Evolutionary conservation across 2,888 invertebrate genomes (phyloP), one percentile per base, ranked within the genome.

Genomic region (Carabus problematicus): DNA sequence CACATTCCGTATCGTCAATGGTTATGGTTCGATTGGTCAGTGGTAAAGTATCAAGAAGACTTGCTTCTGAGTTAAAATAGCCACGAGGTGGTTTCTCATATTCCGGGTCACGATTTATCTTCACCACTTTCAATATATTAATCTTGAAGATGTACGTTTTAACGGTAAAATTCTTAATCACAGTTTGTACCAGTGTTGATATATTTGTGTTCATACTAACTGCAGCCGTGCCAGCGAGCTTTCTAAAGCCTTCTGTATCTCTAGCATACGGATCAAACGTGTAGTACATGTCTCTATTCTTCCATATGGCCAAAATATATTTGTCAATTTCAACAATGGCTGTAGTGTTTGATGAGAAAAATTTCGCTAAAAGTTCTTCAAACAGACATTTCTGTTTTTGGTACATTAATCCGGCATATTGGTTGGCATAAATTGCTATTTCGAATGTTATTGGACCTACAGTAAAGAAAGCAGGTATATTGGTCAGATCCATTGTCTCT

Each of bases 231-330:
- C 85, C 84, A 64, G 85, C 84, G 70, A 84, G 77, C 0, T 86
- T 82, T 29, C 85, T 81, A 18, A 80, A 73, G 0, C 88, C 89
- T 55, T 87, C 86, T 8, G 78, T 81, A 9, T 87, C 86, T 1
- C 90, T 83, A 3, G 88, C 84, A 73, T 89, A 89, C 0, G 89
- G 88, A 79, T 90, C 90, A 71, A 89, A 89, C 19, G 86, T 81
- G 75, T 88, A 90, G 75, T 80, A 88, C 83, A 87, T 86, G 47
- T 87, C 86, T 41, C 84, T 83, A 75, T 89, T 88, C 16, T 85
- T 83, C 89, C 89, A 90, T 9, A 89, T 75, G 0, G 84, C 88
- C 39, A 89, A 71, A n/a, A 83, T 77, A 42, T 83, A 85, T 70
- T 84, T 86, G 72, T 86, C 88, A 64, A 90, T 86, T 74, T 89